Percentiles rank a stretch among this genome's conserved stretches.
phyloP scores from a whole-genome alignment of 2,113 vertebrate species.

The Uria aalge region DNA sequence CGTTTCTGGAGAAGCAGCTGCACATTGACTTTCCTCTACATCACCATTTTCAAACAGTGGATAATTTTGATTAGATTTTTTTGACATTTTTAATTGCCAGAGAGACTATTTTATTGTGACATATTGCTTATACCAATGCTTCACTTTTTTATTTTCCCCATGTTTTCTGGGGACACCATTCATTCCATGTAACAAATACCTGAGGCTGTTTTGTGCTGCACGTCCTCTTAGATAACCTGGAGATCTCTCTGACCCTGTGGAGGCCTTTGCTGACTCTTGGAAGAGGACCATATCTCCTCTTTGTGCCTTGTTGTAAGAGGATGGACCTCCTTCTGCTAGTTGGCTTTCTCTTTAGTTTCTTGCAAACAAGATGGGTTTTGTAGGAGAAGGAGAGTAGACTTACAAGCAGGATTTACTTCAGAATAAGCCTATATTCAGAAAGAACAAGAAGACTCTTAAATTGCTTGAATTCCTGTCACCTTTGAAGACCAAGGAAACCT shows the following conservation, averaged over 20 bases:
- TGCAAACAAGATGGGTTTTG: neutral
- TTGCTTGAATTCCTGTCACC: neutral
- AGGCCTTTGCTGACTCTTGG: neutral
- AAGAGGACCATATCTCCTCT: neutral
- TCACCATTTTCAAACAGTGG: neutral
- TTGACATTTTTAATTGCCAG: neutral
- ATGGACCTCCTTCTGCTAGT: neutral
- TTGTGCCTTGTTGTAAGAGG: neutral
- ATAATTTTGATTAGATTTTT: neutral
- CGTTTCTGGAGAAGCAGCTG: neutral
- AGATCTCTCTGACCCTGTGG: neutral
- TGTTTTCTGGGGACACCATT: neutral
- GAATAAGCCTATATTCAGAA: neutral
- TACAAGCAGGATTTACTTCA: neutral
- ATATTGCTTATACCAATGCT: neutral
- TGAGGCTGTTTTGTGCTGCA: neutral
- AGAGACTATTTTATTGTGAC: neutral
- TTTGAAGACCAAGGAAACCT: neutral
- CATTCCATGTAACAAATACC: neutral
- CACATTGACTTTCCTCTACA: neutral
- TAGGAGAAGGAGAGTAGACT: neutral
- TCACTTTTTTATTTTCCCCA: neutral
- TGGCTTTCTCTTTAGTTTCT: neutral
- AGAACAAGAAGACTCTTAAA: neutral
- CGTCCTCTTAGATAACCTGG: neutral